Evolutionary conservation across 2,797 vertebrate genomes (phyloP).

Genomic region (Pantherophis alleghaniensis): DNA sequence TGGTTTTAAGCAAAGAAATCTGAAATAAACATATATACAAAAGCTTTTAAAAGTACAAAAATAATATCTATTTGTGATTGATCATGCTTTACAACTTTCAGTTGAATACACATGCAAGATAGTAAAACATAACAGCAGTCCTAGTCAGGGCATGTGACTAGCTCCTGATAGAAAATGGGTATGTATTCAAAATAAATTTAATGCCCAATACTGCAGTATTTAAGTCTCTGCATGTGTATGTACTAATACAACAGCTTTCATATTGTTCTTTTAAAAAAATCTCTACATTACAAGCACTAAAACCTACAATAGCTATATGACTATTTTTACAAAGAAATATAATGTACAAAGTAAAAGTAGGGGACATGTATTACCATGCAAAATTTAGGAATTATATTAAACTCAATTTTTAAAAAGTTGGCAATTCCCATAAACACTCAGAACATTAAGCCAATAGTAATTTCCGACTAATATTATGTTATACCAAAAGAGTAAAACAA

Average conservation of each 20-base stretch:
- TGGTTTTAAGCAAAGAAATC: conserved; percentile 67
- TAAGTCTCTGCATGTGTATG: conserved; percentile 59
- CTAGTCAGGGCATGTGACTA: conserved; percentile 46
- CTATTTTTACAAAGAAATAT: conserved; percentile 67
- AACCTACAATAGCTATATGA: conserved; percentile 54
- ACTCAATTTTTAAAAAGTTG: conserved; percentile 58
- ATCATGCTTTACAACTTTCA: conserved; percentile 68
- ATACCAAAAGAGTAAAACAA: conserved; percentile 63
- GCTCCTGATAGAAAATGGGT: conserved; percentile 46
- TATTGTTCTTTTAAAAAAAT: conserved; percentile 54
- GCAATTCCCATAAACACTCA: conserved; percentile 68
- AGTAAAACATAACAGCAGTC: conserved; percentile 47
- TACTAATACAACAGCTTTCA: conserved; percentile 60
- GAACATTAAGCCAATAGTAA: conserved; percentile 65
- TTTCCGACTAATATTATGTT: conserved; percentile 63
- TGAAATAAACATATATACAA: conserved; percentile 74
- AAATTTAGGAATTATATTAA: conserved; percentile 68
- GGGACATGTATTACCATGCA: conserved; percentile 71
- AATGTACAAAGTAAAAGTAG: conserved; percentile 75
- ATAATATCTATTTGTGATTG: conserved; percentile 73
- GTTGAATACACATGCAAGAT: conserved; percentile 69
- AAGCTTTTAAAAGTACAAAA: conserved; percentile 75
- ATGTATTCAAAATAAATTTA: conserved; percentile 65
- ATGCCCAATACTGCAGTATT: conserved; percentile 68
- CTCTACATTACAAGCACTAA: conserved; percentile 60